Conservation (phyloP, 2,888 invertebrate genomes). For the Marasmarcha lunaedactyla region DNA sequence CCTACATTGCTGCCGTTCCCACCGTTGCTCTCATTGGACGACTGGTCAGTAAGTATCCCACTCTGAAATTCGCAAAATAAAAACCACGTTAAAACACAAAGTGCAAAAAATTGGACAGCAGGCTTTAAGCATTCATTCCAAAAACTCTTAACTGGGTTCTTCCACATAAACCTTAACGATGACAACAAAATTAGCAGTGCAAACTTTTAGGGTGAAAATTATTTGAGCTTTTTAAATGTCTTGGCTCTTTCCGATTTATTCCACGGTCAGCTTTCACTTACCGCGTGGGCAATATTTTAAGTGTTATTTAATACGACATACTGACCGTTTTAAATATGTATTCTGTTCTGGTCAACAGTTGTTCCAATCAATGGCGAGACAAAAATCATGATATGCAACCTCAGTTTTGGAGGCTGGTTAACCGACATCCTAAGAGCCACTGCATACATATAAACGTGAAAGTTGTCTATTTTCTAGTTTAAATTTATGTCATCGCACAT, state of each 20-base stretch:
- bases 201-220: slow-evolving; percentile 6
- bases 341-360: slow-evolving; percentile 21
- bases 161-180: not conserved
- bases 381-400: slow-evolving; percentile 8
- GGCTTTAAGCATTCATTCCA: too few species aligned
- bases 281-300: slow-evolving; percentile 37
- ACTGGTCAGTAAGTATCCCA: slow-evolving; percentile 48
- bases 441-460: slow-evolving; percentile 26
- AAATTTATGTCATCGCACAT: slow-evolving; percentile 33
- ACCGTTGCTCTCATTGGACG: slow-evolving; percentile 64
- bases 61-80: slow-evolving; percentile 29
- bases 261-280: slow-evolving; percentile 41
- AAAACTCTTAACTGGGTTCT: too few species aligned
- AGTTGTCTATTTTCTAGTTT: slow-evolving; percentile 41
- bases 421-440: not conserved
- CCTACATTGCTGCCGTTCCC: slow-evolving; percentile 65
- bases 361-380: slow-evolving; percentile 32
- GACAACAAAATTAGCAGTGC: not conserved
- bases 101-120: too few species aligned
- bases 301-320: slow-evolving; percentile 50
- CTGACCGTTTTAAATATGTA: slow-evolving; percentile 33
- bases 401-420: not conserved
- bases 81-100: not conserved
- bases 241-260: slow-evolving; percentile 29
- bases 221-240: slow-evolving; percentile 20